Percentiles rank a stretch among this genome's conserved stretches.
Conservation (phyloP, 2,113 vertebrate species). For the Nothoprocta perdicaria region DNA sequence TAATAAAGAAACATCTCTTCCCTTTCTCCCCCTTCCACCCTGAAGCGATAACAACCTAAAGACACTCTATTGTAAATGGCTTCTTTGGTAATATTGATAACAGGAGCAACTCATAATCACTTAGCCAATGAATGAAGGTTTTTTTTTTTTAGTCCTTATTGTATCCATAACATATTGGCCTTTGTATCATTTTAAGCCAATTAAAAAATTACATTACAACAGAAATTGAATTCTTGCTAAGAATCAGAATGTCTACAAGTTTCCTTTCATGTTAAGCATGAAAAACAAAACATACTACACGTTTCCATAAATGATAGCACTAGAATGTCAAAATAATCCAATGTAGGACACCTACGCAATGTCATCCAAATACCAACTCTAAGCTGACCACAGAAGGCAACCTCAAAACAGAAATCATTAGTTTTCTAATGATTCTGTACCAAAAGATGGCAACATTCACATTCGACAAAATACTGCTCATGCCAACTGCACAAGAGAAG, state of each 20-base stretch:
- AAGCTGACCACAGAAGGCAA: background rate
- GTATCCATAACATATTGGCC: slow-evolving; percentile 20
- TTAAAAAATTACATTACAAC: slow-evolving; percentile 3
- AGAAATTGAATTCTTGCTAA: background rate
- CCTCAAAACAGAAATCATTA: background rate
- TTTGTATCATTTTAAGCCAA: background rate
- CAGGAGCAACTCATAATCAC: background rate
- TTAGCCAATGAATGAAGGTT: slow-evolving; percentile 32
- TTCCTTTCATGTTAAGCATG: background rate
- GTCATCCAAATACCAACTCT: background rate
- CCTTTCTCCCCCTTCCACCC: slow-evolving; percentile 16
- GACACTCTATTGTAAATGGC: slow-evolving; percentile 34
- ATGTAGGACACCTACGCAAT: background rate
- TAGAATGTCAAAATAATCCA: background rate
- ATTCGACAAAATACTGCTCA: background rate
- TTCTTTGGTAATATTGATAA: slow-evolving; percentile 25
- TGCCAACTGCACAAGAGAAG: background rate
- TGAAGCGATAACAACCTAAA: slow-evolving; percentile 45
- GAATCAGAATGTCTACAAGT: background rate
- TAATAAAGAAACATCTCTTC: slow-evolving; percentile 36
- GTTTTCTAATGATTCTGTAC: background rate
- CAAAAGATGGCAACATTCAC: background rate
- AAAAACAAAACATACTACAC: background rate
- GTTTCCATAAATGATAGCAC: background rate
- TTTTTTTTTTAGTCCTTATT: background rate